Percentiles rank a stretch among this genome's conserved stretches.
Evolutionary conservation across 2,113 vertebrate genomes (phyloP).

Genomic region (Mobula birostris): DNA sequence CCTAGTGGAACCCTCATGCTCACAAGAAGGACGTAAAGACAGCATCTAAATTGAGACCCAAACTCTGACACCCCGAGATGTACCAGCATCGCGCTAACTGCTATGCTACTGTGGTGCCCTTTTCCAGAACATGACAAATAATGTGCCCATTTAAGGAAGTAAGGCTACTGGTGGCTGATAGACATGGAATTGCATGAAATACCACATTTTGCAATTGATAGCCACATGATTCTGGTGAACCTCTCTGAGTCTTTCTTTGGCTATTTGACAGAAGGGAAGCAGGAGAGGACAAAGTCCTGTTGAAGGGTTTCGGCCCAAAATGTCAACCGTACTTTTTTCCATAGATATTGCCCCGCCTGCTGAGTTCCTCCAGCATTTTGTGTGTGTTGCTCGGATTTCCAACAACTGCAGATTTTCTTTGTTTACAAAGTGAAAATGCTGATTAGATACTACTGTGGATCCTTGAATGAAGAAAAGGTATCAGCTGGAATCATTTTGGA

Average conservation of each 20-base stretch:
- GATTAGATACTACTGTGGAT: neutral
- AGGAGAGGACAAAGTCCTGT: neutral
- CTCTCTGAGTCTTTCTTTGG: neutral
- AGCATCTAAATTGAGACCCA: too few relatives aligned
- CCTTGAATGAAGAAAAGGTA: neutral
- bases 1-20: too few relatives aligned
- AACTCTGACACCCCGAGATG: too few relatives aligned
- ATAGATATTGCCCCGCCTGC: too few relatives aligned
- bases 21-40: too few relatives aligned
- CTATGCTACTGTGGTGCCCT: too few relatives aligned
- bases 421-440: neutral
- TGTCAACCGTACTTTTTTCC: too few relatives aligned
- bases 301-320: too few relatives aligned
- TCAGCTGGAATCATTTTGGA: neutral
- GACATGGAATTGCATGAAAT: neutral
- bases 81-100: too few relatives aligned
- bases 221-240: neutral
- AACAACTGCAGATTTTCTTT: too few relatives aligned
- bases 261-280: neutral
- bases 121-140: neutral
- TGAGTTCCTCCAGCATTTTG: too few relatives aligned
- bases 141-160: neutral
- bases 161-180: neutral
- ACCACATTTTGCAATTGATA: neutral
- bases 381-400: too few relatives aligned